A percentile compares a stretch with the other conserved stretches of the same genome.
Conservation (phyloP, 2,888 invertebrate species). For the Cremastobaeus sp. region DNA sequence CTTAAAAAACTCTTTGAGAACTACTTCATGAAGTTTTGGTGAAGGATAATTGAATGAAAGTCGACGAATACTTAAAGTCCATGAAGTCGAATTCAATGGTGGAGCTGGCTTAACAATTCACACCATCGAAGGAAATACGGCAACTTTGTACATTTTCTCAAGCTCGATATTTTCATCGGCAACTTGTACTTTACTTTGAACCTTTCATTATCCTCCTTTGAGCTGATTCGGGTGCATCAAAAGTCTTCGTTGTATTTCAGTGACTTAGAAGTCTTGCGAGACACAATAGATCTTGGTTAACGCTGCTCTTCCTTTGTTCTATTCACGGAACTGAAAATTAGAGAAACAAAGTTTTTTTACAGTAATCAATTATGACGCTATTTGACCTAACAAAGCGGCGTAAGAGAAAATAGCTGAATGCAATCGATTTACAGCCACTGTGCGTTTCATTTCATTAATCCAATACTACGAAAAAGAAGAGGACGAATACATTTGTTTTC, state of each 20-base stretch:
- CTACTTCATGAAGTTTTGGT: constrained; percentile 48
- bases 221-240: constrained; percentile 38
- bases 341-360: constrained; percentile 11
- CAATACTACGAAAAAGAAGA: too few relatives aligned
- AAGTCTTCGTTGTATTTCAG: constrained; percentile 31
- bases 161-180: constrained; percentile 24
- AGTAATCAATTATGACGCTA: too few relatives aligned
- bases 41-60: constrained; percentile 55
- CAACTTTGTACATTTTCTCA: constrained; percentile 33
- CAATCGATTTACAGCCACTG: too few relatives aligned
- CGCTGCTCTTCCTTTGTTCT: constrained; percentile 2
- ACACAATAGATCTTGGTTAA: constrained; percentile 13
- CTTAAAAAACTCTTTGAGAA: constrained; percentile 37
- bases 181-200: constrained; percentile 36
- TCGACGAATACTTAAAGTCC: constrained; percentile 46
- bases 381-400: too few relatives aligned
- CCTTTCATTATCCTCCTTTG: constrained; percentile 31
- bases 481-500: too few relatives aligned
- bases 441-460: too few relatives aligned
- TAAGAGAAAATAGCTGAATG: too few relatives aligned
- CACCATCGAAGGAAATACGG: constrained; percentile 39
- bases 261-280: constrained; percentile 11
- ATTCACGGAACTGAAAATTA: constrained; percentile 1
- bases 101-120: constrained; percentile 53
- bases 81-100: constrained; percentile 32